Base-by-base conservation (phyloP, 1,140 invertebrate species). In the Maconellicoccus hirsutus region DNA sequence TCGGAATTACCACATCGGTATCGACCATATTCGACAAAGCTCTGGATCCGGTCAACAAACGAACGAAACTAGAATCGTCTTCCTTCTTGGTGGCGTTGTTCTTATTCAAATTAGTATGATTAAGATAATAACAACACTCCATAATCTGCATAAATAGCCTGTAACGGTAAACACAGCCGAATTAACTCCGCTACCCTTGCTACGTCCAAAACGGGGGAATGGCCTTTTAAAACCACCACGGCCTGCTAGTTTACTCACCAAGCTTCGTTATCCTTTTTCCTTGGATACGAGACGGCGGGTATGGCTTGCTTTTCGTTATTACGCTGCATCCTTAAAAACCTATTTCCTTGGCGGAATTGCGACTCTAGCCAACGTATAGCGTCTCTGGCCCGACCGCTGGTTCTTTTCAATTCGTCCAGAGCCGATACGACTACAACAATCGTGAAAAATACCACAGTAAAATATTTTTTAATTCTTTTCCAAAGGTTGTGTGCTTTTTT, bases 321-420 rank as follows among this genome's bases (percentile, higher is more conserved):
- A 27, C 89, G 84, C 79, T 94, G 93, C 3, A 91, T 88, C 73
- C 89, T 82, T 72, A 92, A 79, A 77, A 89, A 94, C 70, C 92
- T 82, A 73, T 92, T 92, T 10, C 93, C 93, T 74, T 86, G 86
- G 71, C 87, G 86, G 21, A 96, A 86, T 80, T 95, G 91, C 23
- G 83, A 79, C 79, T 96, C 93, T 69, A 97, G 79, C 93, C 93
- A 96, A 73, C 93, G 87, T 70, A 94, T 96, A 1, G 90, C 91
- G 78, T 94, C 91, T 69, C 93, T 83, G 0, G 92, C 93, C 74
- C 86, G 84, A 71, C 84, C 83, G 74, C 79, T 82, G 10, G 84
- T 88, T 74, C 86, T 88, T 80, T 96, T 96, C 70, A 93, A 78
- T 71, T 91, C 87, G 78, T 96, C 93, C 76, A 96, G 80, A 63